Conservation (phyloP, 1,140 invertebrate genomes). For the Trissolcus basalis region DNA sequence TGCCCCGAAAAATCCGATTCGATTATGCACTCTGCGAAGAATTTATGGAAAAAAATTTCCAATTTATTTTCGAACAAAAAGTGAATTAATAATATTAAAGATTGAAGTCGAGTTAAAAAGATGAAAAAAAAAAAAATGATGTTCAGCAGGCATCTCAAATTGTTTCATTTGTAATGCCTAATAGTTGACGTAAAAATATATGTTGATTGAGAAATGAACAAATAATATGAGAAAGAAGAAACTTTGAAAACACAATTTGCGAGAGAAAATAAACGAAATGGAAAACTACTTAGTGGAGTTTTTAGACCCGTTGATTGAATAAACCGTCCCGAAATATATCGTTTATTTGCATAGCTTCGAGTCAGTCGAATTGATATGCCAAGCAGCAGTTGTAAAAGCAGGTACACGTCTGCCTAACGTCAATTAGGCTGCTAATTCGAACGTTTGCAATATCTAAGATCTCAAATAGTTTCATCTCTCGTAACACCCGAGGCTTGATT, state of each 20-base stretch:
- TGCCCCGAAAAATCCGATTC: conserved; percentile 35
- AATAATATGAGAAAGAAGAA: too few species aligned
- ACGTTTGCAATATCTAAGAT: conserved; percentile 54
- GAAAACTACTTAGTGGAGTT: conserved; percentile 37
- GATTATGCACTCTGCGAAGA: conserved; percentile 3
- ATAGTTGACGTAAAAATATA: too few species aligned
- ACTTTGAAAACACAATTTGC: conserved; percentile 19
- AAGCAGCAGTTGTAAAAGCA: conserved; percentile 55
- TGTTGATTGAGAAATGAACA: too few species aligned
- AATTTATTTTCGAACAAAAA: too few species aligned
- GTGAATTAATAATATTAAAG: too few species aligned
- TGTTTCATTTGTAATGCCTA: too few species aligned
- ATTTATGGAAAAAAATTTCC: too few species aligned
- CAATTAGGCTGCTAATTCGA: conserved; percentile 58
- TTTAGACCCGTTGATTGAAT: conserved; percentile 37
- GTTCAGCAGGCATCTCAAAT: too few species aligned
- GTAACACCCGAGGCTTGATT: conserved; percentile 45
- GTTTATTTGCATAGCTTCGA: conserved; percentile 57
- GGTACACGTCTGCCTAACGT: conserved; percentile 59
- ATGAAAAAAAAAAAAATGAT: too few species aligned
- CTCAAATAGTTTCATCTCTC: conserved; percentile 52
- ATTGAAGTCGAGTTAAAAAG: too few species aligned
- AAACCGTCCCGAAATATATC: conserved; percentile 55
- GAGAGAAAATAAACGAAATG: conserved; percentile 9
- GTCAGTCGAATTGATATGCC: conserved; percentile 53